Base-by-base conservation (phyloP, 2,113 vertebrate genomes). In the Rhinopithecus roxellana region DNA sequence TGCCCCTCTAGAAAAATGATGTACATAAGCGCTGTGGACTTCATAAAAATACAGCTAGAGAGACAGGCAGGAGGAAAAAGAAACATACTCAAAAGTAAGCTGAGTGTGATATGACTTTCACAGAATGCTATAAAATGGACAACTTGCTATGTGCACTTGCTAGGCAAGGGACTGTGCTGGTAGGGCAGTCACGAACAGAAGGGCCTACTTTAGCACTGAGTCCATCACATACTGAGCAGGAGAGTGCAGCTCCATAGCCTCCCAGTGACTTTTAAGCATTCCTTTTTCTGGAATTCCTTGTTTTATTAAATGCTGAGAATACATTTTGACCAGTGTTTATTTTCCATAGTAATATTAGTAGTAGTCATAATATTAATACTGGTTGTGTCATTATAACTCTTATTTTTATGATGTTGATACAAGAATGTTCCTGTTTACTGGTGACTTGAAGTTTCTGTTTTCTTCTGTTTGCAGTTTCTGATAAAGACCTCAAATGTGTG, bases 291-390 rank as follows among this genome's bases (percentile, higher is more conserved):
- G 27, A 78, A 80, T 27, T 55, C 27, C 2, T 27, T 50, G 64
- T 38, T 67, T 43, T 16, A 55, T 8, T 55, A 70, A 83, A 57
- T 10, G 22, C 10, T n/a, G 2, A 22, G 11, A 83, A 13, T 9
- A 64, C 27, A 35, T 27, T 3, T 32, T 8, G 32, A 50, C 18
- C 32, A 16, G 3, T 27, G 5, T 16, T 23, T 2, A 6, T 12
- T 12, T 11, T 30, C 12, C 8, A 1, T 1, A 14, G 27, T 38
- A 22, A n/a, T 2, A 5, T 27, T 0, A 3, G 1, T 3, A 8
- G 30, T 22, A 16, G 38, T 1, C 5, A 30, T 16, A 11, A 30
- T 6, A 17, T 32, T 0, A 64, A n/a, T 11, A 35, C 27, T 20
- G 40, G 55, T 25, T 64, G 14, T 3, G 10, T 22, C 50, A 57